phyloP scores from a whole-genome alignment of 2,888 invertebrate genomes.

The Apodemia zela region DNA sequence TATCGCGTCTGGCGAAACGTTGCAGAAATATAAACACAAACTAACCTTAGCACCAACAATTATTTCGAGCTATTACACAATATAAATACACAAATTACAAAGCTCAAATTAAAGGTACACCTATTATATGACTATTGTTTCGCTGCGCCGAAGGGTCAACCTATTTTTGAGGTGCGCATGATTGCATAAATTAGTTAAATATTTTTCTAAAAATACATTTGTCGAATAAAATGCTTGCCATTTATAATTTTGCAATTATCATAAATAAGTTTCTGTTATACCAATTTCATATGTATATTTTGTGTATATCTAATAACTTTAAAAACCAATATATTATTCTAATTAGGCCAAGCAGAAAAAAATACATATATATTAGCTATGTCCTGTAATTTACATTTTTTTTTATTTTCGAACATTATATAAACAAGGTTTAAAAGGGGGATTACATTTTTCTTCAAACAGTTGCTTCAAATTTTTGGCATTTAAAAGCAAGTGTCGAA shows the following conservation, averaged over 20 bases:
- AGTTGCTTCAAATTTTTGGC: too few relatives aligned
- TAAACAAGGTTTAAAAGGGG: too few relatives aligned
- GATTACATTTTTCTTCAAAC: too few relatives aligned
- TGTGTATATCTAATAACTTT: too few relatives aligned
- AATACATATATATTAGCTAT: too few relatives aligned
- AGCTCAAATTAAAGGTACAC: neutral
- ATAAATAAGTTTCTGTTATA: neutral
- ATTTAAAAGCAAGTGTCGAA: too few relatives aligned
- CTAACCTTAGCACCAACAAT: slow-evolving; percentile 51
- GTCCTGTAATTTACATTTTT: too few relatives aligned
- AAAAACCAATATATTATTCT: too few relatives aligned
- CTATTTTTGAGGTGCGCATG: neutral
- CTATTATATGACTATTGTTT: neutral
- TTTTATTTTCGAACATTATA: too few relatives aligned
- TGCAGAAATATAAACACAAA: slow-evolving; percentile 50
- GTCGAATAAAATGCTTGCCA: neutral
- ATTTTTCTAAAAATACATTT: slow-evolving; percentile 1
- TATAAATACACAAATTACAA: neutral
- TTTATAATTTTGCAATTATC: neutral
- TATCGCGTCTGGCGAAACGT: slow-evolving; percentile 30
- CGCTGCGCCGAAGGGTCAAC: neutral
- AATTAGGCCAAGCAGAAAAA: too few relatives aligned
- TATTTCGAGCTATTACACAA: slow-evolving; percentile 18
- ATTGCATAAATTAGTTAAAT: neutral
- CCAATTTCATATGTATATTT: too few relatives aligned